Evolutionary conservation across 2,888 invertebrate species (phyloP).

Genomic region (Orthonevra nobilis): DNA sequence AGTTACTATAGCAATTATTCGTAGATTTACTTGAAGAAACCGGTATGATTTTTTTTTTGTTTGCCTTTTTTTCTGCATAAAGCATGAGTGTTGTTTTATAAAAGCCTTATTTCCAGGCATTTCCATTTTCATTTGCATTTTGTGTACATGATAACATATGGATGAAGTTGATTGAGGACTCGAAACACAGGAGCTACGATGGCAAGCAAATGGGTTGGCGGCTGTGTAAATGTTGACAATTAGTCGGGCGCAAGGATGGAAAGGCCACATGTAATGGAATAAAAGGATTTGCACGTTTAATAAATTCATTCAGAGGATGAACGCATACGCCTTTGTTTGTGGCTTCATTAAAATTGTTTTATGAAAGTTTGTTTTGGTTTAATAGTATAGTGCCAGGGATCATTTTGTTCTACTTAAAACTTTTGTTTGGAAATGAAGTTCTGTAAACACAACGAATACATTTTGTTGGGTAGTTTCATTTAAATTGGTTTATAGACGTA

Average conservation of each 20-base stretch:
- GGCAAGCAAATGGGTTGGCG: conserved; percentile 5
- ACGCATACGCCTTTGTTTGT: conserved; percentile 1
- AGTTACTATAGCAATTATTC: conserved; percentile 2
- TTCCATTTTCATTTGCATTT: conserved; percentile 45
- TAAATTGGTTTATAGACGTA: too few species aligned
- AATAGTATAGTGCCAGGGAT: too few species aligned
- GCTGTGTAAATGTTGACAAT: conserved; percentile 56
- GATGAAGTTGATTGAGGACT: not conserved
- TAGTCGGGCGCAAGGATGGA: conserved; percentile 23
- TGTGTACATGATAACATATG: conserved; percentile 27
- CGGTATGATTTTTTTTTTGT: conserved; percentile 17
- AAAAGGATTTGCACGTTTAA: conserved; percentile 48
- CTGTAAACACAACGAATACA: too few species aligned
- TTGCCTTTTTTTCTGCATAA: too few species aligned
- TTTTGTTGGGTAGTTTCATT: too few species aligned
- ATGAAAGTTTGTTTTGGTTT: conserved; percentile 14
- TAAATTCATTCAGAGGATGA: conserved; percentile 19
- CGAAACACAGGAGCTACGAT: too few species aligned
- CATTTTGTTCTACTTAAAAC: too few species aligned
- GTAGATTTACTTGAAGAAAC: too few species aligned
- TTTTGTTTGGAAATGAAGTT: too few species aligned
- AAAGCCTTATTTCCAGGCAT: conserved; percentile 39
- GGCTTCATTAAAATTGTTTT: conserved; percentile 30
- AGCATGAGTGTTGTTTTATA: too few species aligned
- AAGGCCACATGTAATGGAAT: conserved; percentile 19